A percentile compares a stretch with the other conserved stretches of the same genome.
phyloP scores from a whole-genome alignment of 1,140 invertebrate species.

The Brachionus angularis region DNA sequence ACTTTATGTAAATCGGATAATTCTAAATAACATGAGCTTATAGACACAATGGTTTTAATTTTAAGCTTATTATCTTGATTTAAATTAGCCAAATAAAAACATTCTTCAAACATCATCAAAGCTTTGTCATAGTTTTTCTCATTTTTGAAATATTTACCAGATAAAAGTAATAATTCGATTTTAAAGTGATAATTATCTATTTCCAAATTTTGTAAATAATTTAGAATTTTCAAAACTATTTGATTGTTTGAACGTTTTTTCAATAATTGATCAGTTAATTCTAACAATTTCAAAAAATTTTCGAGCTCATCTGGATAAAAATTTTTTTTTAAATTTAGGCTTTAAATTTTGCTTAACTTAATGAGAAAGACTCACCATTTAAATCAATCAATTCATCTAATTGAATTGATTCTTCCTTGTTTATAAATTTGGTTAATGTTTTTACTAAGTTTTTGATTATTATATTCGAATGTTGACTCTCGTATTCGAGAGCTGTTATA shows the following conservation, averaged over 20 bases:
- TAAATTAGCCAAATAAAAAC: not conserved
- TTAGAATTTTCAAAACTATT: conserved; percentile 10
- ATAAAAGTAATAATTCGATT: conserved; percentile 15
- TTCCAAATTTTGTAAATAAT: not conserved
- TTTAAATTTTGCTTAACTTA: too few relatives aligned
- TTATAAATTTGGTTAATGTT: conserved; percentile 25
- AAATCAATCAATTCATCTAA: not conserved
- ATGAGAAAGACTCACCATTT: not conserved
- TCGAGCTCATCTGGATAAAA: not conserved
- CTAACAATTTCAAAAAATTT: not conserved
- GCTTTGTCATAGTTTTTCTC: conserved; percentile 38
- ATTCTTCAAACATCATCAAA: conserved; percentile 28
- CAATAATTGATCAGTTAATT: not conserved
- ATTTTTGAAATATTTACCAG: conserved; percentile 37
- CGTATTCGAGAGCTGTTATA: not conserved
- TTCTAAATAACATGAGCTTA: conserved; percentile 36
- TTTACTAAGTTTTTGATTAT: conserved; percentile 21
- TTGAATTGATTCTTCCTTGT: not conserved
- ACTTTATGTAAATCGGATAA: conserved; percentile 36
- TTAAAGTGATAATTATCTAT: conserved; percentile 2
- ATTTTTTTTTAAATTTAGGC: too few relatives aligned
- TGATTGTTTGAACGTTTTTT: conserved; percentile 5
- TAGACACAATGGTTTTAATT: conserved; percentile 31
- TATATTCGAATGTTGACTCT: not conserved
- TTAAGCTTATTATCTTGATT: conserved; percentile 16